Evolutionary conservation across 2,888 invertebrate genomes (phyloP), one percentile per base, ranked within the genome.

Genomic region (Pseudoips prasinana): DNA sequence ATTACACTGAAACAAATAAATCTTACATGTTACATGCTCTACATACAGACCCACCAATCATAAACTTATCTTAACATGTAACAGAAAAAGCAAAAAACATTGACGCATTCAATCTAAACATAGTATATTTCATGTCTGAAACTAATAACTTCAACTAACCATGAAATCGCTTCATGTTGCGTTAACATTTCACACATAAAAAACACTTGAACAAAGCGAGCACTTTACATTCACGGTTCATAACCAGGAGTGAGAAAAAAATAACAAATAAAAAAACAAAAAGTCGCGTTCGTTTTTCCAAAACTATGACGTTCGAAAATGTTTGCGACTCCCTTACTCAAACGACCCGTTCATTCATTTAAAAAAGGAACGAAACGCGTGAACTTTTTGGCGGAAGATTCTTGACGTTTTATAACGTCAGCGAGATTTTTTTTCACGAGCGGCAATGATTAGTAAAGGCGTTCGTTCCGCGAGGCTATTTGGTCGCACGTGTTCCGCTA

Each of bases 81-180:
- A 41, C 10, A 51, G 33, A 43, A 44, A 42, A 44, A 43, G 33
- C 7, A 29, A 34, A 48, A 54, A 46, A 38, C 39, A 45, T 48
- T 46, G 49, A 52, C 51, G 42, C 45, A 50, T 47, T 54, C 36
- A 39, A 43, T 40, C 39, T 51, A 46, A 55, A 58, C 58, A 46
- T 42, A 58, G 43, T 49, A 43, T 46, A 58, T 64, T 68, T 70
- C 65, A 71, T 69, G 72, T 67, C 60, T 60, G 47, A 64, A 66
- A 64, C 72, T 68, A 71, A 65, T 68, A 69, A 66, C 69, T 62
- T 65, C 75, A 83, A 85, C 84, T 75, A 82, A 86, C 86, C 86
- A 84, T 86, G 83, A 84, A 86, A 86, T 81, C 71, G 73, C 67
- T 66, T 83, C 81, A 81, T 86, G 76, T 79, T 75, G 64, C 67